Evolutionary conservation across 1,140 invertebrate species (phyloP), one percentile per base, ranked within the genome.

Genomic region (Pemphigus obesinymphae): DNA sequence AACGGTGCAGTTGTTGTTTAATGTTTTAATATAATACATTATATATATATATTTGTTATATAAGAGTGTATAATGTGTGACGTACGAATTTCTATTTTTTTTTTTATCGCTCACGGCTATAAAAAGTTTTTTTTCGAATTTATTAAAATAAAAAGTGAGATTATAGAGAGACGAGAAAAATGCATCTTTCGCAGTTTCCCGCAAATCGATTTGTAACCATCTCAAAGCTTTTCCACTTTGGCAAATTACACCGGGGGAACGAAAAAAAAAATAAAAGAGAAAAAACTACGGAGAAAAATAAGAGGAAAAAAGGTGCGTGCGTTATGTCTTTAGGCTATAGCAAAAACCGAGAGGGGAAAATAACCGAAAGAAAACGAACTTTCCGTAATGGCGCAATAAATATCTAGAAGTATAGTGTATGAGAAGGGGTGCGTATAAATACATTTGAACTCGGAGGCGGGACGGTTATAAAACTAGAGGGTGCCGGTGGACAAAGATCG

Each of bases 381-480:
- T 80, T 61, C 55, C 37, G 53, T 80, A 80, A 80, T 80, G 55
- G 76, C 23, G 76, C 55, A 80, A 80, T 80, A 80, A 80, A 80
- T 80, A 80, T 80, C 55, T 63, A 20, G 15, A 23, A 37, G 50
- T 43, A 23, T n/a, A 6, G 45, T 13, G 6, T 23, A 29, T 13
- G 76, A 45, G 55, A 63, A 43, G 34, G 76, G 55, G 76, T 45
- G 76, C 34, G 55, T 63, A 80, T 80, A 80, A 80, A 80, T 80
- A 63, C 76, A 80, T 63, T 80, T 23, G 53, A 55, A 78, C 31
- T 40, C 34, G 58, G 55, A 37, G 73, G 50, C 50, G 73, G 20
- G 13, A 43, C 68, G 15, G 29, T 23, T 11, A n/a, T n/a, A n/a
- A n/a, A n/a, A n/a, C n/a, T n/a, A 2, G 20, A 23, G 73, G 48